Percentiles rank a stretch among this genome's conserved stretches.
These are phyloP conservation scores for Chlamydotis undulata DNA, from an alignment of 2,113 vertebrate species.

Conservation along the genomic window DNA sequence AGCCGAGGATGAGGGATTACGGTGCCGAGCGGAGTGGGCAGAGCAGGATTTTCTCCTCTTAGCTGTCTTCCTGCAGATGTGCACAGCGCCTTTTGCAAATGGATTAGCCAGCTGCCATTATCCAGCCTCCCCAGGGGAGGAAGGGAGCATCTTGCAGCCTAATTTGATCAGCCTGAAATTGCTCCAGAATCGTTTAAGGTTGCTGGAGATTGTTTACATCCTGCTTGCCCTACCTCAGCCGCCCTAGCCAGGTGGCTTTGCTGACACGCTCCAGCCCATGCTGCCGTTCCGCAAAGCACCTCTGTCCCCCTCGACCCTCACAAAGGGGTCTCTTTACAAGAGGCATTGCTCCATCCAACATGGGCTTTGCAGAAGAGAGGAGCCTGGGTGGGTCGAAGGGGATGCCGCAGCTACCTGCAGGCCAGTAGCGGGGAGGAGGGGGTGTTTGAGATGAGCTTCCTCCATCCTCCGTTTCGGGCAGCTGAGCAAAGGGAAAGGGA, in stretches of 20 bases:
- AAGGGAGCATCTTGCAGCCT: constrained; percentile 31
- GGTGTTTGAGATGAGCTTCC: neutral
- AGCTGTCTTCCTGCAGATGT: constrained; percentile 24
- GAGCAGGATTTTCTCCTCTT: constrained; percentile 17
- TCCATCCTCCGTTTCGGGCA: neutral
- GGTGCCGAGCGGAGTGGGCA: neutral
- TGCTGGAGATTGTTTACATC: neutral
- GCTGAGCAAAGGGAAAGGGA: neutral
- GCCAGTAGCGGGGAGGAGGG: neutral
- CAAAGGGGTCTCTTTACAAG: neutral
- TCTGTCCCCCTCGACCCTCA: neutral
- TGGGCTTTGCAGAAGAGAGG: neutral
- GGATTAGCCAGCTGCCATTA: constrained; percentile 30
- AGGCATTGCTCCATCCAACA: neutral
- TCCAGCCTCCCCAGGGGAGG: neutral
- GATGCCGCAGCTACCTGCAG: neutral
- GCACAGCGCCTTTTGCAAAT: fast-evolving
- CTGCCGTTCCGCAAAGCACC: neutral
- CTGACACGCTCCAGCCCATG: neutral
- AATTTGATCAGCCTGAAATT: constrained; percentile 47
- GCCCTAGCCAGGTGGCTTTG: neutral
- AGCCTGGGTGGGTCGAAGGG: neutral
- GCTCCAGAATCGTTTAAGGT: neutral
- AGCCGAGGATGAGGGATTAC: neutral
- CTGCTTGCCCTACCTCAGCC: neutral